Conservation (phyloP, 2,888 invertebrate species). For the Cheilosia pagana region DNA sequence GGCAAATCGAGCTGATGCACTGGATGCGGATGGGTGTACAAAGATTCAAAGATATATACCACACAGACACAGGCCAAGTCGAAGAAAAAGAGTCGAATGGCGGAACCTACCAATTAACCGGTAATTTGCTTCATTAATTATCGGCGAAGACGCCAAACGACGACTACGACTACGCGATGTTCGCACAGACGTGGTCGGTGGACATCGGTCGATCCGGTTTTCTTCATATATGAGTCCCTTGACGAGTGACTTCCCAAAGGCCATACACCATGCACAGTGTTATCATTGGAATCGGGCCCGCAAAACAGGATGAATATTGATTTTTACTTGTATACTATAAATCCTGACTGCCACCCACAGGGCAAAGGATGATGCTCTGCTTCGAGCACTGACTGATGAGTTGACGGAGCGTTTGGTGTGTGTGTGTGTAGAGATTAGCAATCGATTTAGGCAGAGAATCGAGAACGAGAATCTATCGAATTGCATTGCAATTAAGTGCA, state of each 20-base stretch:
- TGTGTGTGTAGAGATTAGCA: conserved; percentile 48
- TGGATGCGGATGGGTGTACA: conserved; percentile 42
- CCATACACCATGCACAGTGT: background rate
- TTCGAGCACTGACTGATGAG: conserved; percentile 7
- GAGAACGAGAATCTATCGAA: conserved; percentile 56
- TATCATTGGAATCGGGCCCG: conserved; percentile 52
- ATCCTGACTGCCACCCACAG: conserved; percentile 24
- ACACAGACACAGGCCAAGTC: background rate
- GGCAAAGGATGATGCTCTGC: background rate
- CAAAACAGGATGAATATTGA: conserved; percentile 71
- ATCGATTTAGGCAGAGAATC: conserved; percentile 36
- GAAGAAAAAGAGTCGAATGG: conserved; percentile 64
- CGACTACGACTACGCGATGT: conserved; percentile 2
- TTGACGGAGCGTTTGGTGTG: background rate
- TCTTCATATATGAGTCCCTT: conserved; percentile 39
- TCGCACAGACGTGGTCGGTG: conserved; percentile 25
- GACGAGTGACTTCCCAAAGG: conserved; percentile 50
- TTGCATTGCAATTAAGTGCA: conserved; percentile 72
- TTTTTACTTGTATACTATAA: conserved; percentile 54
- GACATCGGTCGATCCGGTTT: conserved; percentile 46
- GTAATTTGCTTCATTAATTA: conserved; percentile 75
- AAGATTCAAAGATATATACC: conserved; percentile 43
- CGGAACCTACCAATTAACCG: conserved; percentile 75
- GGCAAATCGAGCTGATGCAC: conserved; percentile 54
- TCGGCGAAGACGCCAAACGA: conserved; percentile 38